A percentile compares a stretch with the other conserved stretches of the same genome.
phyloP scores from a whole-genome alignment of 2,797 vertebrate genomes.

The Echiichthys vipera region DNA sequence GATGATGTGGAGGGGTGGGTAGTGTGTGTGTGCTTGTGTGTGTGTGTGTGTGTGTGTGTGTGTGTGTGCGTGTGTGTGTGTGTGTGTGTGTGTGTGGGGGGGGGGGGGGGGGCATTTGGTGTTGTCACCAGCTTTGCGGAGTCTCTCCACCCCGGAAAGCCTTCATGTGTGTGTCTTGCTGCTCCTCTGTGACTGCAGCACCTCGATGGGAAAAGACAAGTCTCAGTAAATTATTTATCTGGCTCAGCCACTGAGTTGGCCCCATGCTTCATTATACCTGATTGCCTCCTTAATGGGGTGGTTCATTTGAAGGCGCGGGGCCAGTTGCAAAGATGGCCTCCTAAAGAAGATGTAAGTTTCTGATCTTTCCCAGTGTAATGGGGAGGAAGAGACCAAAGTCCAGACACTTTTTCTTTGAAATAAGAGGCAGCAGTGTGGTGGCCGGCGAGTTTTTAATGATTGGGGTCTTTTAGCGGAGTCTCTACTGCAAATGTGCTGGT shows the following conservation, averaged over 20 bases:
- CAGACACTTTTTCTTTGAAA: conserved; percentile 60
- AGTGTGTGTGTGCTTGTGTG: not conserved
- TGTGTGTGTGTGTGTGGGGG: too few species aligned
- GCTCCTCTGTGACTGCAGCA: conserved; percentile 62
- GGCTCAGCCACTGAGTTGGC: conserved; percentile 68
- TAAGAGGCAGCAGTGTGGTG: conserved; percentile 23
- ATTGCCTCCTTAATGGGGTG: conserved; percentile 83
- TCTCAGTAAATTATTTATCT: conserved; percentile 84
- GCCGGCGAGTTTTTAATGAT: conserved; percentile 65
- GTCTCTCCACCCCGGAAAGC: conserved; percentile 68
- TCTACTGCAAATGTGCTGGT: conserved; percentile 24
- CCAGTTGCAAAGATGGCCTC: conserved; percentile 52
- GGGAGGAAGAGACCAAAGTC: conserved; percentile 61
- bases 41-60: too few species aligned
- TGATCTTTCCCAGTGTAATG: conserved; percentile 64
- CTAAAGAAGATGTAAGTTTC: conserved; percentile 56
- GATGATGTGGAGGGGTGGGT: conserved; percentile 53
- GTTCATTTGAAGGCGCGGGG: conserved; percentile 62
- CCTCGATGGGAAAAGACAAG: conserved; percentile 69
- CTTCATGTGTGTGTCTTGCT: conserved; percentile 76
- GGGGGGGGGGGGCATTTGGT: conserved; percentile 16
- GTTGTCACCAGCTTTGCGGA: conserved; percentile 68
- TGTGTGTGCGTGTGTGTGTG: too few species aligned
- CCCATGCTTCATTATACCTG: conserved; percentile 80
- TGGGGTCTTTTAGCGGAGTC: conserved; percentile 32